Evolutionary conservation across 2,797 vertebrate genomes (phyloP).

Genomic region (Synaphobranchus kaupii): DNA sequence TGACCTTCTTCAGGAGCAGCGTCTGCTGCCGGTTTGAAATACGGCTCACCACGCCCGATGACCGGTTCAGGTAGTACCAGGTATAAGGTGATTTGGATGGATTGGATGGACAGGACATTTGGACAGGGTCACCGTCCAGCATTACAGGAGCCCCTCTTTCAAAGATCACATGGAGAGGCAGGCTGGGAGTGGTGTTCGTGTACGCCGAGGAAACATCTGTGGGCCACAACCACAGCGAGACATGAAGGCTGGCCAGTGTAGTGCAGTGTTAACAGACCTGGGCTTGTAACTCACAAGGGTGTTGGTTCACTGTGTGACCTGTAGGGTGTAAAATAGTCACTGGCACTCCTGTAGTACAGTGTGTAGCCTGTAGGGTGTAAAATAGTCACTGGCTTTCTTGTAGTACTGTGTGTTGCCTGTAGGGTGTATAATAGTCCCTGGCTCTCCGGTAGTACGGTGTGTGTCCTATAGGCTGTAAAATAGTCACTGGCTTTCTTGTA

Average conservation of each 20-base stretch:
- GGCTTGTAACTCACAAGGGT: background rate
- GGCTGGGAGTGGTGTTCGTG: background rate
- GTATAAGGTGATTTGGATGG: background rate
- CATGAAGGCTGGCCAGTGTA: background rate
- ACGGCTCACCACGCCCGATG: too few relatives aligned
- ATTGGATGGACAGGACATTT: background rate
- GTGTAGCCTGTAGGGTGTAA: too few relatives aligned
- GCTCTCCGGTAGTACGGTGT: too few relatives aligned
- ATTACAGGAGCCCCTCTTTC: background rate
- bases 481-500: too few relatives aligned
- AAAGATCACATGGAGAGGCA: background rate
- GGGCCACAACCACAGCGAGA: background rate
- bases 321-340: too few relatives aligned
- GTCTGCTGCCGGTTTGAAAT: too few relatives aligned
- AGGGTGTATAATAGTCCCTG: too few relatives aligned
- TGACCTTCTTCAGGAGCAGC: background rate
- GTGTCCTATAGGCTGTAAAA: too few relatives aligned
- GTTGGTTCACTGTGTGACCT: background rate
- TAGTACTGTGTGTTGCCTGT: too few relatives aligned
- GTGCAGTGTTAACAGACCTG: background rate
- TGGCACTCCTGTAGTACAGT: too few relatives aligned
- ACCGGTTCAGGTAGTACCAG: background rate
- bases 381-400: too few relatives aligned
- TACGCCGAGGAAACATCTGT: background rate
- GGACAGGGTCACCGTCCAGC: conserved; percentile 1